Base-by-base conservation (phyloP, 2,113 vertebrate genomes). In the Candoia aspera region DNA sequence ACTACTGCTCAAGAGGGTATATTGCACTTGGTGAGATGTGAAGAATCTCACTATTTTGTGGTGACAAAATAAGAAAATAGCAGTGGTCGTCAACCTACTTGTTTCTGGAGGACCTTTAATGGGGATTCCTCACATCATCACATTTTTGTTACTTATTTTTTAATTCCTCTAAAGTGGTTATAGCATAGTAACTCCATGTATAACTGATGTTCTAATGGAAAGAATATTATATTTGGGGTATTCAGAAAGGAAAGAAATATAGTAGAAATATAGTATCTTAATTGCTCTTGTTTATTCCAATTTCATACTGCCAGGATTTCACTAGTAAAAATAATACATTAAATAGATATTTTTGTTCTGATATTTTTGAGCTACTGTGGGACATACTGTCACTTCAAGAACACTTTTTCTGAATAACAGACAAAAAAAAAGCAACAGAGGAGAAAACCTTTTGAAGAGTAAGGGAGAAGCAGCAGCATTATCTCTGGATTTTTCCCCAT, bases 351-450 rank as follows among this genome's bases (percentile, higher is more conserved):
- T 85, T 42, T 42, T 42, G 42, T 42, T 42, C 42, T 42, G 42
- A 42, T 42, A 42, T 42, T 42, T 42, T 42, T 42, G 49, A 94
- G 5, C 0, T 91, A 12, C 24, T 17, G 29, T 24, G 90, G 91
- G 73, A 92, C 19, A 53, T 54, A 96, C 0, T 13, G 64, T 91
- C 95, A 95, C 90, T 92, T 64, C 46, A 94, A 58, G 55, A 93
- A 89, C 57, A 55, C 37, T 3, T 93, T 24, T 64, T 93, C 29
- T 91, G 88, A 95, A 95, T 92, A 96, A 90, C n/a, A 94, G 90
- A 95, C 89, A 8, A 57, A 90, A 73, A 73, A 68, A 13, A 42
- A 42, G 42, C 3, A 88, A 62, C 24, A 68, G 62, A 49, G 37
- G 64, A 54, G 37, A 91, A 94, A 79, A 11, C 0, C 0, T 94